Conservation (phyloP, 2,888 invertebrate genomes). For the Melikaiella ostensackeni region DNA sequence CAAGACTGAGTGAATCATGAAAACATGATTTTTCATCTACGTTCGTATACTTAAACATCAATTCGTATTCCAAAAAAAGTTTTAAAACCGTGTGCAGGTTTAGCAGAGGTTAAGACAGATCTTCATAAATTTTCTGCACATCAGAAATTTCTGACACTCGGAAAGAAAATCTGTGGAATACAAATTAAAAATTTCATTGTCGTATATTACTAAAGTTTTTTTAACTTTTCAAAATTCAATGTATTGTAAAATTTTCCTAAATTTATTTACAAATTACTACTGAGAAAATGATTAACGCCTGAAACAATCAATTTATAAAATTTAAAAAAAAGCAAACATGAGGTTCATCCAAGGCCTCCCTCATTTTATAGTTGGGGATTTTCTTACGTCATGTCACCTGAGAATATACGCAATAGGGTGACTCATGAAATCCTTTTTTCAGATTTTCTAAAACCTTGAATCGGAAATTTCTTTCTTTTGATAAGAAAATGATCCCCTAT, state of each 20-base stretch:
- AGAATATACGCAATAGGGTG: too few relatives aligned
- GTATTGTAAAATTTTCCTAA: background rate
- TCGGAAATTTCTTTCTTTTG: too few relatives aligned
- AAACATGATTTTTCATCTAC: background rate
- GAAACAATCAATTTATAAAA: background rate
- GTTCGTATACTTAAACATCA: background rate
- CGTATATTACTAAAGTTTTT: too few relatives aligned
- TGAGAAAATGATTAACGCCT: background rate
- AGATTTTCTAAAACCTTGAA: too few relatives aligned
- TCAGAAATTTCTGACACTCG: background rate
- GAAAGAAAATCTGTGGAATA: too few relatives aligned
- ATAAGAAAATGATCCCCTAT: too few relatives aligned
- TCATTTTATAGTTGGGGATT: background rate
- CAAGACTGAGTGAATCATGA: background rate
- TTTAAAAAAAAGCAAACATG: background rate
- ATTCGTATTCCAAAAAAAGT: background rate
- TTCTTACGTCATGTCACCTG: background rate
- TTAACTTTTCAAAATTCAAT: too few relatives aligned
- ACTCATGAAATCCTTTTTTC: too few relatives aligned
- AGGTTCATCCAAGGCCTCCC: background rate
- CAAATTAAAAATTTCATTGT: too few relatives aligned
- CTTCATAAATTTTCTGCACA: background rate
- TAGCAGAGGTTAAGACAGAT: background rate
- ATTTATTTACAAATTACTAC: background rate
- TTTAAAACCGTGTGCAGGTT: background rate